Evolutionary conservation across 1,140 invertebrate species (phyloP).

Genomic region (Charaxes varanes): DNA sequence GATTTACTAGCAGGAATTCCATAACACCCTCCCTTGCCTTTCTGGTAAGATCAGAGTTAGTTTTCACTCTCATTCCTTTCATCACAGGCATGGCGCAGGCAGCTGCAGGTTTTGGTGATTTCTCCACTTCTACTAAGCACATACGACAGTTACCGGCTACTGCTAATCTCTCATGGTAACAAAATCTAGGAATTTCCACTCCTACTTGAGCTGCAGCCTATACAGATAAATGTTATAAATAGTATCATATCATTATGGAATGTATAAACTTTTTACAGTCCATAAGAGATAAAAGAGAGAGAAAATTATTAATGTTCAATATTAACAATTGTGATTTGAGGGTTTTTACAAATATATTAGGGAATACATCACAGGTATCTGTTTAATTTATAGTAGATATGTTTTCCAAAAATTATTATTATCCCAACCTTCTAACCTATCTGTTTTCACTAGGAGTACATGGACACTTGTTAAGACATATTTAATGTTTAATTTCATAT

Average conservation of each 20-base stretch:
- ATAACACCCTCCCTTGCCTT: slow-evolving; percentile 96
- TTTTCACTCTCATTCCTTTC: slow-evolving; percentile 97
- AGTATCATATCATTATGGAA: not conserved
- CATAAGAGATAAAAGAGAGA: too few species aligned
- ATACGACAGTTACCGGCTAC: slow-evolving; percentile 99
- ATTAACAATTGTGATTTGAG: too few species aligned
- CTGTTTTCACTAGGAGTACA: too few species aligned
- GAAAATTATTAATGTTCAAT: too few species aligned
- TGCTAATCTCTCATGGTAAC: slow-evolving; percentile 98
- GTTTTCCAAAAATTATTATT: too few species aligned
- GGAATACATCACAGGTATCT: too few species aligned
- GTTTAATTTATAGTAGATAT: too few species aligned
- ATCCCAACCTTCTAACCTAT: too few species aligned
- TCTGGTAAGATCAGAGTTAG: slow-evolving; percentile 95
- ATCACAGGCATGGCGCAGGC: slow-evolving; percentile 99
- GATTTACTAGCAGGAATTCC: slow-evolving; percentile 99
- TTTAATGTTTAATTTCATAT: too few species aligned
- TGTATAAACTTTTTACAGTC: too few species aligned
- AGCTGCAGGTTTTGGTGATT: slow-evolving; percentile 94
- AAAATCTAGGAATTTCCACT: slow-evolving; percentile 98
- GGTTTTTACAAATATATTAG: too few species aligned
- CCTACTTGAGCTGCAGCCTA: slow-evolving; percentile 95
- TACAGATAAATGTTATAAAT: slow-evolving; percentile 5
- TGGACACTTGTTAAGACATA: too few species aligned
- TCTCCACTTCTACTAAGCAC: slow-evolving; percentile 99